Base-by-base conservation (phyloP, 2,797 vertebrate species). In the Lycodopsis pacificus region DNA sequence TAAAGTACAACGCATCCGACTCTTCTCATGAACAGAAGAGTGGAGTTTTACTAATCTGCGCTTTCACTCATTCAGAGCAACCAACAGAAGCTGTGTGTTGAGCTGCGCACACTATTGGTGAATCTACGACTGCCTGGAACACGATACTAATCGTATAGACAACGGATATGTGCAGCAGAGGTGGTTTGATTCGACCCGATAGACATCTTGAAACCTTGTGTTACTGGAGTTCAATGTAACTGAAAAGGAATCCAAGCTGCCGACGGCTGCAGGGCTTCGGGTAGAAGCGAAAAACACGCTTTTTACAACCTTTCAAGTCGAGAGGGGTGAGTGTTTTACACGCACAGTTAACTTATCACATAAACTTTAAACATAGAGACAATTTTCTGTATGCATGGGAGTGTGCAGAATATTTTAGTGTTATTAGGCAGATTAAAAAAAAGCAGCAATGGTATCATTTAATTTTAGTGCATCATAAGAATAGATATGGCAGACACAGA, bases 381-480 rank as follows among this genome's bases (percentile, higher is more conserved):
- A 0, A 46, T 74, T 81, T 63, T 69, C 27, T 67, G 74, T 61
- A 65, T 62, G 57, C 49, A 22, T 9, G 9, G 48, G 53, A 84
- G 51, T 1, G 3, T 53, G 63, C 7, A 44, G 34, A 66, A 12
- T 62, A 34, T 68, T 71, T 77, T 44, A 67, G 20, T n/a, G 61
- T 71, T 67, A 68, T 51, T 68, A 70, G 57, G 53, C 38, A 10
- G 34, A 63, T 27, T 34, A 69, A 0, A 58, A 69, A 59, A 68
- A 54, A 59, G 17, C 44, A 54, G 40, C 64, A 22, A 46, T 6
- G 0, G 62, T 54, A 17, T 73, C 48, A 69, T 77, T 77, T 72
- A 11, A 82, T 74, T 77, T 66, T 22, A 67, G 49, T 56, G 4
- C 48, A 57, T 71, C 20, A 30, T 73, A 71, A 76, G 81, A 38